Conservation (phyloP, 1,140 invertebrate genomes). For the Anastatus disparis region DNA sequence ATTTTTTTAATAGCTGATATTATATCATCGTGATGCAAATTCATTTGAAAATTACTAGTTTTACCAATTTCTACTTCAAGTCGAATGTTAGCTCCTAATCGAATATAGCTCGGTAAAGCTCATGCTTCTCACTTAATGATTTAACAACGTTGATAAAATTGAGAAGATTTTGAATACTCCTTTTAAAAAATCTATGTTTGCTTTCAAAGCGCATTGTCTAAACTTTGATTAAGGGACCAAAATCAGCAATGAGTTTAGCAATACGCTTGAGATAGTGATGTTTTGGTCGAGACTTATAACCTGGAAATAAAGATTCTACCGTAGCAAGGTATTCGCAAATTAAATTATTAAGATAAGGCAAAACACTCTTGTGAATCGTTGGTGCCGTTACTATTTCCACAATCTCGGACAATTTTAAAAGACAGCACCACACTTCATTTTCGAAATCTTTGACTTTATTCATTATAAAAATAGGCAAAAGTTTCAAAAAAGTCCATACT, state of each 20-base stretch:
- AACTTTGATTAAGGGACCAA: no score
- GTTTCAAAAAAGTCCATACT: constrained; percentile 37
- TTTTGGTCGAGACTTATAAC: not conserved
- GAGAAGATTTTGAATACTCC: no score
- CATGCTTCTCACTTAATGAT: no score
- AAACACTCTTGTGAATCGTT: constrained; percentile 29
- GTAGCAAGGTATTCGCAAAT: constrained; percentile 35
- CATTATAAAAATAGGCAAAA: no score
- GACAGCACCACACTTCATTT: constrained; percentile 26
- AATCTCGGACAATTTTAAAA: constrained; percentile 36
- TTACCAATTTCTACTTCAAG: constrained; percentile 27
- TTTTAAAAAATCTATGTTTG: no score
- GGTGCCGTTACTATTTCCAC: no score
- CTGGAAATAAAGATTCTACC: constrained; percentile 28
- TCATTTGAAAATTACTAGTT: constrained; percentile 26
- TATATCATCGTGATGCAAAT: constrained; percentile 34
- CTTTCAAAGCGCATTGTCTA: no score
- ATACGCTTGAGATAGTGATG: no score
- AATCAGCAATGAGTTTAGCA: no score
- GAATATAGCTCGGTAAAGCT: constrained; percentile 44
- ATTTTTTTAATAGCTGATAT: constrained; percentile 9
- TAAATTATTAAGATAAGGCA: no score
- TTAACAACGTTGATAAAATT: no score
- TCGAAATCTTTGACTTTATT: constrained; percentile 37
- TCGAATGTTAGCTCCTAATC: constrained; percentile 39